Evolutionary conservation across 2,113 vertebrate species (phyloP).

Genomic region (Pangasianodon gigas): DNA sequence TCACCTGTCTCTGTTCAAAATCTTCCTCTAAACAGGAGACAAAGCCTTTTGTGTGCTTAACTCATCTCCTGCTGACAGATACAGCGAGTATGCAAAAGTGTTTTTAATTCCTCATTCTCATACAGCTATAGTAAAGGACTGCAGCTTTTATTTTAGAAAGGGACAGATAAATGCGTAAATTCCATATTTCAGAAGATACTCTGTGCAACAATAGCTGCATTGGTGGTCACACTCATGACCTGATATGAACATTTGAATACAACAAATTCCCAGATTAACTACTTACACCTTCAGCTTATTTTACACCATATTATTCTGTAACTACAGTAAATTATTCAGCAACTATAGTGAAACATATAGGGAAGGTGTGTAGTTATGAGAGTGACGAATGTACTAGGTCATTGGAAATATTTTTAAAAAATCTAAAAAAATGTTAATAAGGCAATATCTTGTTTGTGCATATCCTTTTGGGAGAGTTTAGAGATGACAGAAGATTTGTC

Average conservation of each 20-base stretch:
- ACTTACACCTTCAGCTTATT: not conserved
- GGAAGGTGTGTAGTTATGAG: not conserved
- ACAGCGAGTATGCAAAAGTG: conserved; percentile 24
- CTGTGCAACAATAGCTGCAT: too few species aligned
- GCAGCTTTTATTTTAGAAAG: not conserved
- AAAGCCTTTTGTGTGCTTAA: conserved; percentile 33
- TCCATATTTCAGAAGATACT: not conserved
- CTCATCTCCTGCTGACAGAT: not conserved
- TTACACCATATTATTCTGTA: not conserved
- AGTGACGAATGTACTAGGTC: not conserved
- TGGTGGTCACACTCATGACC: not conserved
- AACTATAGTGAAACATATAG: not conserved
- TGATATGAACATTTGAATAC: not conserved
- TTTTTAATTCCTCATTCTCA: not conserved
- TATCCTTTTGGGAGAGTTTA: not conserved
- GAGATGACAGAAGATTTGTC: not conserved
- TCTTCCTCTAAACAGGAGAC: conserved; percentile 17
- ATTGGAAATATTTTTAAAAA: not conserved
- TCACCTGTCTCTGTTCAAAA: conserved; percentile 4
- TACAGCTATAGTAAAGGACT: not conserved
- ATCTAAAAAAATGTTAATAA: not conserved
- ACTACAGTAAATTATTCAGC: not conserved
- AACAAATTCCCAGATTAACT: not conserved
- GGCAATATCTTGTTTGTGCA: not conserved
- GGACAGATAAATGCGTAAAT: not conserved